These are phyloP conservation scores for Ypsolopha sequella DNA, from an alignment of 2,888 invertebrate genomes.

Conservation along the genomic window DNA sequence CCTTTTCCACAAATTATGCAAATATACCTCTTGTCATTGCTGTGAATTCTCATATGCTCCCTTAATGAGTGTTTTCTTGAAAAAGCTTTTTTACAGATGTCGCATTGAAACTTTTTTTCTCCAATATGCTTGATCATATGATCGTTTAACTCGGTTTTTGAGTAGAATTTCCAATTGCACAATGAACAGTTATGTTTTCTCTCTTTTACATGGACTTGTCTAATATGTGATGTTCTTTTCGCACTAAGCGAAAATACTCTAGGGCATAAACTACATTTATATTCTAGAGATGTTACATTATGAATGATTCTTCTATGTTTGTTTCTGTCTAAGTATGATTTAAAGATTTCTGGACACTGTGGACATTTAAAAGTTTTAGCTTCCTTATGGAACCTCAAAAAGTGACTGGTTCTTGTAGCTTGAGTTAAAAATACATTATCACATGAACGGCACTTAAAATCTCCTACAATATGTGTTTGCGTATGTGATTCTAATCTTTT, in stretches of 20 bases:
- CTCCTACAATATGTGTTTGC: conserved; percentile 18
- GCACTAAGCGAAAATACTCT: conserved; percentile 17
- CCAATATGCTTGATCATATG: conserved; percentile 34
- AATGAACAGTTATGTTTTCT: conserved; percentile 4
- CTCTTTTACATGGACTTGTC: conserved; percentile 15
- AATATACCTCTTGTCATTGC: conserved; percentile 34
- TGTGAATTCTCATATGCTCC: conserved; percentile 37
- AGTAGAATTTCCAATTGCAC: conserved; percentile 7
- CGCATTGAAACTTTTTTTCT: conserved; percentile 26
- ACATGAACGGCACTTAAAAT: conserved; percentile 26
- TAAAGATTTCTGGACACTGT: conserved; percentile 1
- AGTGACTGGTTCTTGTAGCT: conserved; percentile 1
- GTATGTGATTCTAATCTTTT: conserved; percentile 43
- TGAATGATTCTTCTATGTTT: conserved; percentile 1
- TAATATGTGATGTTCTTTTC: conserved; percentile 24
- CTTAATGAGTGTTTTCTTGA: conserved; percentile 9
- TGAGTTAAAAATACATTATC: conserved; percentile 18
- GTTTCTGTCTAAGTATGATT: conserved; percentile 3
- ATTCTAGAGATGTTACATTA: conserved; percentile 2
- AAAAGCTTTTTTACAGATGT: conserved; percentile 26
- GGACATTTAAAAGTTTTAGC: conserved; percentile 3
- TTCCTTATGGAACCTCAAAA: background rate
- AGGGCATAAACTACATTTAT: conserved; percentile 6
- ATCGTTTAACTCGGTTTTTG: conserved; percentile 19
- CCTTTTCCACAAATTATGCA: conserved; percentile 34